Conservation (phyloP, 1,140 invertebrate genomes). For the Octopus sinensis region DNA sequence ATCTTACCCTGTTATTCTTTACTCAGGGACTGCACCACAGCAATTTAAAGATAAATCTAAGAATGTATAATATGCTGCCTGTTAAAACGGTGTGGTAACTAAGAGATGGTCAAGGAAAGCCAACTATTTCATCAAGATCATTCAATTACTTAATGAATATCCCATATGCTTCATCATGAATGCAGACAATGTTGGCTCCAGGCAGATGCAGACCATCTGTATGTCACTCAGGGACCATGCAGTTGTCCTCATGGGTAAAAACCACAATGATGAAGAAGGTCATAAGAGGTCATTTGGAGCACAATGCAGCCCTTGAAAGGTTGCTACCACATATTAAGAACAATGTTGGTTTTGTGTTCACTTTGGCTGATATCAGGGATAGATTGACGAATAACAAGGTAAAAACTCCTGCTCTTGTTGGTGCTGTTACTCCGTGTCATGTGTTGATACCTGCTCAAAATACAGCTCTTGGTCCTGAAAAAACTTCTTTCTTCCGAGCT, state of each 20-base stretch:
- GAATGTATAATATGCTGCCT: too few species aligned
- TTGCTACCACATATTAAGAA: slow-evolving; percentile 91
- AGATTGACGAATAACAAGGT: slow-evolving; percentile 93
- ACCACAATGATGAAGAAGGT: slow-evolving; percentile 99
- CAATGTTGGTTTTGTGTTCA: slow-evolving; percentile 99
- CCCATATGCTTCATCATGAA: slow-evolving; percentile 98
- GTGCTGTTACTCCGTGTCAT: slow-evolving; percentile 91
- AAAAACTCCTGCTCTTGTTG: slow-evolving; percentile 87
- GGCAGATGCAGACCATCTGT: slow-evolving; percentile 99
- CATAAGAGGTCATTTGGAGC: slow-evolving; percentile 92
- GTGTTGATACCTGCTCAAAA: slow-evolving; percentile 98
- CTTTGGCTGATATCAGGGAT: slow-evolving; percentile 88
- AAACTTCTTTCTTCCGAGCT: slow-evolving; percentile 99
- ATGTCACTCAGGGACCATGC: slow-evolving; percentile 83
- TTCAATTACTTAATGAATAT: slow-evolving; percentile 89
- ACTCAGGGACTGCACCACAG: too few species aligned
- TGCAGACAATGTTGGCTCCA: slow-evolving; percentile 98
- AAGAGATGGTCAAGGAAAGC: slow-evolving; percentile 85
- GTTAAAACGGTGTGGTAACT: too few species aligned
- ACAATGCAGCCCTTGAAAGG: slow-evolving; percentile 92
- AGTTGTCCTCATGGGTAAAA: slow-evolving; percentile 98
- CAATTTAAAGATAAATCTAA: too few species aligned
- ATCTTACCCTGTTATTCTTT: too few species aligned
- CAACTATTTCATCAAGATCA: slow-evolving; percentile 94
- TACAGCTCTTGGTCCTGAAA: slow-evolving; percentile 97